Conservation (phyloP, 2,888 invertebrate genomes). For the Zygaena filipendulae region DNA sequence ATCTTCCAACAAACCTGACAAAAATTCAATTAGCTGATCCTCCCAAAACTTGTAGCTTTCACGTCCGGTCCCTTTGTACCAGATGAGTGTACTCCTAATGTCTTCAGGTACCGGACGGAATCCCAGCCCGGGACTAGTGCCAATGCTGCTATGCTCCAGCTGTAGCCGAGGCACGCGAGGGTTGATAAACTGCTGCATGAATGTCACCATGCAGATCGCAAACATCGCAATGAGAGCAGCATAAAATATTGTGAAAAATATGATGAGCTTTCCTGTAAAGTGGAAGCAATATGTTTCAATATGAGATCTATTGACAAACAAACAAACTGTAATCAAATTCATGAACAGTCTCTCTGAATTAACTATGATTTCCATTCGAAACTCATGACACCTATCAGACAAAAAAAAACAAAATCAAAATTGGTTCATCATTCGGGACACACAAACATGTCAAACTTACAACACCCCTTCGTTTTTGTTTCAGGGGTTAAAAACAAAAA, state of each 20-base stretch:
- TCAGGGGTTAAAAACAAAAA: too few species aligned
- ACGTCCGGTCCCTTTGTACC: conserved; percentile 86
- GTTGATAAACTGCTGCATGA: conserved; percentile 90
- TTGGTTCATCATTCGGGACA: too few species aligned
- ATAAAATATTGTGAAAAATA: conserved; percentile 95
- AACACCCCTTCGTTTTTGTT: too few species aligned
- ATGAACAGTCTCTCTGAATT: conserved; percentile 5
- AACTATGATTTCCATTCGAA: conserved; percentile 3
- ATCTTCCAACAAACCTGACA: conserved; percentile 84
- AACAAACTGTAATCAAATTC: too few species aligned
- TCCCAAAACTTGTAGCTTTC: conserved; percentile 86
- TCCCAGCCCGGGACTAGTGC: conserved; percentile 94
- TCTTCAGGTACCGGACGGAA: conserved; percentile 94
- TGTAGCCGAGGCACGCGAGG: conserved; percentile 89
- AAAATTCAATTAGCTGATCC: conserved; percentile 77
- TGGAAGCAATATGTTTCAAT: too few species aligned
- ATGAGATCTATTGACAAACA: too few species aligned
- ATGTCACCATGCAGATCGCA: conserved; percentile 91
- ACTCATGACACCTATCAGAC: too few species aligned
- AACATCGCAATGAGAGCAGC: conserved; percentile 87
- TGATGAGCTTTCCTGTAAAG: conserved; percentile 84
- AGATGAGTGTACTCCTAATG: conserved; percentile 93
- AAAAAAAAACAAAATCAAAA: too few species aligned
- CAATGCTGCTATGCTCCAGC: conserved; percentile 85
- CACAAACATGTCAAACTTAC: too few species aligned